phyloP scores from a whole-genome alignment of 2,888 invertebrate species.

The Ichneumoninae sp. region DNA sequence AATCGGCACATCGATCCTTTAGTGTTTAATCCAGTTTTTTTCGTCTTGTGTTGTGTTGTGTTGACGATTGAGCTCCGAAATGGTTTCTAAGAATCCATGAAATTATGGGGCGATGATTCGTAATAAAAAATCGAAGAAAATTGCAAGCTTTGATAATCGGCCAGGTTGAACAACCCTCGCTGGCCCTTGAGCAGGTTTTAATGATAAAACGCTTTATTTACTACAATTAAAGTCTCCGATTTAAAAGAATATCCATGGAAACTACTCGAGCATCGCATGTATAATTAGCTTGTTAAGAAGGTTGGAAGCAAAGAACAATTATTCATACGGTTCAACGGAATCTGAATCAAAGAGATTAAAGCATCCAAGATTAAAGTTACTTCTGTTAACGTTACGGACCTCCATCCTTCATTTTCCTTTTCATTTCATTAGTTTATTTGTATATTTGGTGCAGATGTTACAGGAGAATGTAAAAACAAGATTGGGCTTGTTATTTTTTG shows the following conservation, averaged over 20 bases:
- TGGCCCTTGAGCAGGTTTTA: background rate
- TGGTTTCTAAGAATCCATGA: background rate
- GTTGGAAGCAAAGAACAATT: no score
- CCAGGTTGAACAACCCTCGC: background rate
- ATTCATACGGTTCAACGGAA: no score
- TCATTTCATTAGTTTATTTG: conserved; percentile 4
- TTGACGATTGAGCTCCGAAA: background rate
- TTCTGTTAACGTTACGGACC: background rate
- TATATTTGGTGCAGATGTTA: conserved; percentile 15
- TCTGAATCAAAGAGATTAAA: background rate
- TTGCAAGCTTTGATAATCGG: background rate
- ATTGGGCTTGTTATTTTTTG: background rate
- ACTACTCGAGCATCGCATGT: background rate
- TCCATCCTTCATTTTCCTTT: background rate
- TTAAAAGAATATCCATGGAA: background rate
- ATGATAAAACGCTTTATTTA: background rate
- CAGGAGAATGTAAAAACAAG: conserved; percentile 3
- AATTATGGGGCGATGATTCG: background rate
- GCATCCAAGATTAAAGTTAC: background rate
- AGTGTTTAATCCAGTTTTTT: background rate
- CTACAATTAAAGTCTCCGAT: background rate
- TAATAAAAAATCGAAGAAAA: background rate
- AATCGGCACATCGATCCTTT: background rate
- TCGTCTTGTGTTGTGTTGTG: background rate
- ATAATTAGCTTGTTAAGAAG: no score